A percentile compares a stretch with the other conserved stretches of the same genome.
These are phyloP conservation scores for Prenolepis imparis DNA, from an alignment of 2,888 invertebrate genomes.

Conservation along the genomic window DNA sequence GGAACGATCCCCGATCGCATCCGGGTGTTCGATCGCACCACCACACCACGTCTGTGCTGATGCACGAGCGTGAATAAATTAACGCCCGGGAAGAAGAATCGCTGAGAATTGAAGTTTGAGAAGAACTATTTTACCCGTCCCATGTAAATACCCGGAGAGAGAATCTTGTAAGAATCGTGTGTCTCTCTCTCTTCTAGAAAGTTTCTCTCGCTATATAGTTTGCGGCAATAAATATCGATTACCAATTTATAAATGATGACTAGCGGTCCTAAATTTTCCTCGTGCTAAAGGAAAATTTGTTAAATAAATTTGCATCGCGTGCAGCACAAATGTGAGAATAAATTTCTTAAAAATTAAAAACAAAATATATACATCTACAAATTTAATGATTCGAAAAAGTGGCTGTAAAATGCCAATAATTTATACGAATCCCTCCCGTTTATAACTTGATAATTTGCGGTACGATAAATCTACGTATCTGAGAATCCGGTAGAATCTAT, in stretches of 20 bases:
- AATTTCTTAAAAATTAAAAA: conserved; percentile 1
- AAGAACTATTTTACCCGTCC: conserved; percentile 23
- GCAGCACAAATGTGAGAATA: neutral
- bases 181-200: conserved; percentile 3
- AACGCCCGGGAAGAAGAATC: conserved; percentile 29
- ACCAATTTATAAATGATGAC: conserved; percentile 20
- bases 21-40: conserved; percentile 14
- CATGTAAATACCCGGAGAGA: conserved; percentile 10
- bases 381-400: conserved; percentile 14
- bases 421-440: conserved; percentile 18
- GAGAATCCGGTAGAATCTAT: conserved; percentile 11
- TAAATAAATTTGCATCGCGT: conserved; percentile 18
- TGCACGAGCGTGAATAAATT: conserved; percentile 38
- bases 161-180: neutral
- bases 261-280: conserved; percentile 21
- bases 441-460: conserved; percentile 23
- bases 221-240: conserved; percentile 35
- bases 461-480: conserved; percentile 38
- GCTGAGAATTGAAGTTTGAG: conserved; percentile 21
- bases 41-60: neutral
- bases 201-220: conserved; percentile 18
- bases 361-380: neutral
- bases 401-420: conserved; percentile 22
- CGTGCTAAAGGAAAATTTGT: neutral
- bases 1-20: conserved; percentile 62